These are phyloP conservation scores for Toxotes lorentzi DNA, from an alignment of 2,797 vertebrate genomes.

Conservation along the genomic window DNA sequence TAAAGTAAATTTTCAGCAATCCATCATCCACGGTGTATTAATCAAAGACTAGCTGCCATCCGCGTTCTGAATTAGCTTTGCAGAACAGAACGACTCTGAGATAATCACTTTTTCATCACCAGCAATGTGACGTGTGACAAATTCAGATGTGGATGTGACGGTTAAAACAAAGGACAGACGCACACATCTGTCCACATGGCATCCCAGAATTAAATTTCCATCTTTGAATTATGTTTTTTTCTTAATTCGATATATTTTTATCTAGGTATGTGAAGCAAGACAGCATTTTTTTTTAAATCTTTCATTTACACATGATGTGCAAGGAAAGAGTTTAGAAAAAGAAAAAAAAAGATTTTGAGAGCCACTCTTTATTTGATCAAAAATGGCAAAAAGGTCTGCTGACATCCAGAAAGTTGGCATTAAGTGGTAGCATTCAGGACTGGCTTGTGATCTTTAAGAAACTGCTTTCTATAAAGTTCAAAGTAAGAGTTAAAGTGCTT, in stretches of 20 bases:
- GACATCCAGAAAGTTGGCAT: constrained; percentile 6
- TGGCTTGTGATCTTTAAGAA: constrained; percentile 33
- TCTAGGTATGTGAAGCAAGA: background rate
- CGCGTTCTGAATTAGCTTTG: constrained; percentile 61
- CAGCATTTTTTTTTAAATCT: background rate
- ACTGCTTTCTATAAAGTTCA: constrained; percentile 25
- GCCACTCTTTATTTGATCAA: constrained; percentile 7
- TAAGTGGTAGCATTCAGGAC: constrained; percentile 19
- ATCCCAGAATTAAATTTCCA: background rate
- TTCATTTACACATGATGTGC: background rate
- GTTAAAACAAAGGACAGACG: constrained; percentile 48
- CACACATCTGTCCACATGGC: too few species aligned
- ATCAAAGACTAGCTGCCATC: constrained; percentile 71
- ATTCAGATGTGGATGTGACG: constrained; percentile 53
- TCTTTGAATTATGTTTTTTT: background rate
- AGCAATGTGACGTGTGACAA: constrained; percentile 52
- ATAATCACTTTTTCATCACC: constrained; percentile 79
- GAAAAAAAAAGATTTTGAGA: background rate
- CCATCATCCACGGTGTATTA: constrained; percentile 79
- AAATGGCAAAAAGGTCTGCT: background rate
- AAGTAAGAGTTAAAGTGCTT: constrained; percentile 23
- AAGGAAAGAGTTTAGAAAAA: background rate
- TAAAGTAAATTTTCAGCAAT: constrained; percentile 57
- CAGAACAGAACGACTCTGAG: constrained; percentile 58
- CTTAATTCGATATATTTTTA: background rate